Evolutionary conservation across 64 coral and sea anemone species (phyloP), one percentile per base, ranked within the genome.

Genomic region (Pocillopora damicornis): DNA sequence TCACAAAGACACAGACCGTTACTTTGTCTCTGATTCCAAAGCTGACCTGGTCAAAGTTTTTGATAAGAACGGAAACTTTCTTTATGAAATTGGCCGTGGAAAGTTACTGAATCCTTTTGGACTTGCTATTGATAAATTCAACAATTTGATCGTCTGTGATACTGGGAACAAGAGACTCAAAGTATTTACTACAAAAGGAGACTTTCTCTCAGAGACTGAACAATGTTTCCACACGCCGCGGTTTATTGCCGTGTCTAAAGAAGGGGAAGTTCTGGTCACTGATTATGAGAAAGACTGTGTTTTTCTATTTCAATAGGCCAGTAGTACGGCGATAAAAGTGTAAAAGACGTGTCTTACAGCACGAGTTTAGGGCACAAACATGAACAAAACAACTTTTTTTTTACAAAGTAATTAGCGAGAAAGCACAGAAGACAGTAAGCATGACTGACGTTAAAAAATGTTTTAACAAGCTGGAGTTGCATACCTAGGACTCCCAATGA

Each of bases 61-160:
- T n/a, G 64, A 61, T 36, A 9, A 88, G 26, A 60, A 62, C 14
- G 87, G 87, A 15, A 35, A 51, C 14, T 78, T 63, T 5, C 23
- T 88, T 13, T 63, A 37, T 18, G 63, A 78, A 10, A 64, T 76
- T 78, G 87, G 87, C 7, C 37, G 63, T 5, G 18, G 57, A 15
- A 75, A 57, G 16, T 79, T 88, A 14, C 63, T 66, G 13, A 11
- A 26, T 1, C 30, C 74, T 51, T 15, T 59, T 78, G 87, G 87
- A 0, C 74, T 88, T 13, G 75, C n/a, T 37, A n/a, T 88, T 9
- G 75, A 64, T 63, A 62, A 76, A 11, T 45, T 63, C 8, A 63
- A 78, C 34, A 61, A 64, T 75, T 16, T 88, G 35, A 75, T 88
- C 22, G 75, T 88, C 34, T 88, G 87, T 20, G 87, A 88, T 37